Base-by-base conservation (phyloP, 2,888 invertebrate species). In the Crepidodera aurea region DNA sequence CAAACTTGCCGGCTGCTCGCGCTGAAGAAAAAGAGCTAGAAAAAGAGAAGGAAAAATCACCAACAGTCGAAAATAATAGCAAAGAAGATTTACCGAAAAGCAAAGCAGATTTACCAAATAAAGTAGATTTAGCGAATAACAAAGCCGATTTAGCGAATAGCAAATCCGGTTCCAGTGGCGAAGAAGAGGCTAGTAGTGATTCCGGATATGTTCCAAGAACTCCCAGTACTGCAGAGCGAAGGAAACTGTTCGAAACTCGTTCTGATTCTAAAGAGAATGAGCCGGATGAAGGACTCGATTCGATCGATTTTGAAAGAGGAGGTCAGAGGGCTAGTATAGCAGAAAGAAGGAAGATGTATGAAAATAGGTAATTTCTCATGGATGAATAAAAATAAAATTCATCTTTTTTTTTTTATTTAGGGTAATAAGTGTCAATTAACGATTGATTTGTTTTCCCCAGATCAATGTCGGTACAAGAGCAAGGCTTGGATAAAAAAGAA, bases 171-270 rank as follows among this genome's bases (percentile, higher is more conserved):
- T 80, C 81, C 0, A 86, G 86, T 7, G 87, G 86, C 48, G 88
- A 88, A 64, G 87, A 87, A 50, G 84, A 86, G 37, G 86, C 84
- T 67, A 86, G 86, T 0, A 86, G 86, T 0, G 88, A 88, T 65
- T 87, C 87, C 0, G 89, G 88, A 8, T 90, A 89, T 73, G 83
- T 87, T 51, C 88, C 89, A 0, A 90, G 90, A 78, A 91, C 91
- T 0, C 88, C 92, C 0, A 89, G 90, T 71, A 92, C 92, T 0
- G 91, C 92, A 0, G 92, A 93, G 75, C 83, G 92, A n/a, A 84
- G 92, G 70, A 91, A 89, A 82, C 79, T 91, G 71, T 90, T 90
- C 74, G 90, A 90, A 71, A 79, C 74, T 13, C 73, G 76, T 25
- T 70, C 75, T n/a, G 78, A 76, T 68, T 78, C 79, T 2, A 81